A percentile compares a stretch with the other conserved stretches of the same genome.
phyloP scores from a whole-genome alignment of 53 echinoderm and acorn worm genomes.

The Actinopyga echinites region DNA sequence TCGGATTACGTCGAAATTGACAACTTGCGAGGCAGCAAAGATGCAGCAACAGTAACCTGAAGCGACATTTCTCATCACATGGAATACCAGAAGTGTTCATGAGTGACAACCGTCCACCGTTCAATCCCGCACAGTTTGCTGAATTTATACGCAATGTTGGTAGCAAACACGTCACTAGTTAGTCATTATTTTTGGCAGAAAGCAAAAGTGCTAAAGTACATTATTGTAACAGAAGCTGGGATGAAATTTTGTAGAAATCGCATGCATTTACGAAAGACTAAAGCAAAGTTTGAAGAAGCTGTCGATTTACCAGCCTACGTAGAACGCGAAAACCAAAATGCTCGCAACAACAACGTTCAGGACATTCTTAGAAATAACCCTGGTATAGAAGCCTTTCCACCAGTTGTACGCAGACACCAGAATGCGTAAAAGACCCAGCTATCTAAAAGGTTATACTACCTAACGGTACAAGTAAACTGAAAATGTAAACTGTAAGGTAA shows the following conservation, averaged over 20 bases:
- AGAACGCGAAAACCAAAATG: neutral
- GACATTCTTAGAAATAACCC: constrained; percentile 12
- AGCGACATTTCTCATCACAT: constrained; percentile 50
- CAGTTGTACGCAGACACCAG: constrained; percentile 33
- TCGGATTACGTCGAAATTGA: constrained; percentile 69
- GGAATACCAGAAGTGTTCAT: constrained; percentile 48
- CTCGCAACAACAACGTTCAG: neutral
- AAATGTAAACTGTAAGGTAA: too few relatives aligned
- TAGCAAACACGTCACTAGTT: constrained; percentile 46
- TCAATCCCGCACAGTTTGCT: constrained; percentile 34
- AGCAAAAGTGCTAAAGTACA: constrained; percentile 35
- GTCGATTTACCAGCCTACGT: neutral
- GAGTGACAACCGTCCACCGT: constrained; percentile 62
- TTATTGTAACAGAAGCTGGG: constrained; percentile 51
- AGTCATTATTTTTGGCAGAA: constrained; percentile 18
- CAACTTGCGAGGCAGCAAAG: constrained; percentile 53
- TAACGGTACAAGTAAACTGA: too few relatives aligned
- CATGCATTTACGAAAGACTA: constrained; percentile 35
- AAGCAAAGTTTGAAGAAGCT: neutral
- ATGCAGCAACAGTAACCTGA: constrained; percentile 53
- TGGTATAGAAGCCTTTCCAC: constrained; percentile 7
- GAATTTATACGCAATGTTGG: constrained; percentile 29
- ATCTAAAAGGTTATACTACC: constrained; percentile 26
- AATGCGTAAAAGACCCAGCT: constrained; percentile 3
- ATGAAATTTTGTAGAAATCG: constrained; percentile 48